Base-by-base conservation (phyloP, 2,797 vertebrate species). In the Pipistrellus kuhlii region DNA sequence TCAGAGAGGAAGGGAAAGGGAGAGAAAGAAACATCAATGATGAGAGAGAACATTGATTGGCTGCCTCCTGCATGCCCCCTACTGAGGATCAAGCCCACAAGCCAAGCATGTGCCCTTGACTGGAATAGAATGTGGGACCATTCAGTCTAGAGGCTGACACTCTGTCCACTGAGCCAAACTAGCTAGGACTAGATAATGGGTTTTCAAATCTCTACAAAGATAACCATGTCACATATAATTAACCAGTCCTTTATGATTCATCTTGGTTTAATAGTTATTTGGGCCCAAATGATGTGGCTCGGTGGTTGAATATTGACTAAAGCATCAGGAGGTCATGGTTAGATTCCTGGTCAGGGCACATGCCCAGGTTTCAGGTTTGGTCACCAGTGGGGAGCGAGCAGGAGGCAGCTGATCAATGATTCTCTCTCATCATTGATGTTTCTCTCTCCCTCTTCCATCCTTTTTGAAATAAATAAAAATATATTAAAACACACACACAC, bases 231-330 rank as follows among this genome's bases (percentile, higher is more conserved):
- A 80, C 0, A 23, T 73, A n/a, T 32, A 80, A 73, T 30, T 85
- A 44, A 44, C 20, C 9, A 83, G 32, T 59, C 13, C 53, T 87
- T 84, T 90, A 25, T 72, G 27, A 41, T 75, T 95, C 25, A 66
- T 8, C 14, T 83, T 64, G 55, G 20, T 91, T 88, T 32, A 51
- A 48, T 55, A 82, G 38, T 66, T 88, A 38, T 66, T 85, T 95
- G 73, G 55, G 23, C 4, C 12, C 27, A 62, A 30, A 2, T 62
- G 27, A 8, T 66, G 64, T 66, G n/a, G 64, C 8, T 66, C n/a
- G n/a, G 64, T 66, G n/a, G n/a, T 32, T 66, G 64, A 66, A n/a
- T n/a, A n/a, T 64, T n/a, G 30, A n/a, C 62, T 2, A 17, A 64
- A n/a, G 15, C 8, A 66, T 7, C n/a, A 32, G n/a, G 64, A 66